Conservation (phyloP, 2,888 invertebrate species). For the Watsonalla binaria region DNA sequence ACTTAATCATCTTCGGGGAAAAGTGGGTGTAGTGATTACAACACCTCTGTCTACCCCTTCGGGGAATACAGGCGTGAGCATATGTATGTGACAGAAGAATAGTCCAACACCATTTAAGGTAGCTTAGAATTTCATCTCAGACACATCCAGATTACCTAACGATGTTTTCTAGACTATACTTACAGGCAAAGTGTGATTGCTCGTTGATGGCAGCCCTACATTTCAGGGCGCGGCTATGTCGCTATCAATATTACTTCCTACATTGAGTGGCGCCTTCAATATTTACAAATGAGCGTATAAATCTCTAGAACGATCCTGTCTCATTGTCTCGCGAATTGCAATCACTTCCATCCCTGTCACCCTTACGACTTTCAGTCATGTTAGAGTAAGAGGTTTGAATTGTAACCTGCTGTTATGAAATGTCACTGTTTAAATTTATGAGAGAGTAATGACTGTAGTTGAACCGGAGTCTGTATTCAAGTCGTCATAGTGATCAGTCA, state of each 20-base stretch:
- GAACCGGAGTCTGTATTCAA: conserved; percentile 12
- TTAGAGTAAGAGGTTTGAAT: conserved; percentile 15
- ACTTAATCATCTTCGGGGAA: no score
- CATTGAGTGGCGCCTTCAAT: conserved; percentile 76
- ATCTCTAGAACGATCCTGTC: conserved; percentile 58
- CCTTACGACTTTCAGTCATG: background rate
- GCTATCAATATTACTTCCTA: conserved; percentile 63
- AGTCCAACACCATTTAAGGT: no score
- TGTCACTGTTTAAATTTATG: conserved; percentile 46
- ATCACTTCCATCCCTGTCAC: conserved; percentile 19
- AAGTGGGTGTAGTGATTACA: no score
- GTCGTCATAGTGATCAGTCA: conserved; percentile 16
- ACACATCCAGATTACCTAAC: no score
- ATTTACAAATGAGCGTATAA: conserved; percentile 74
- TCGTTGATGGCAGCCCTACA: conserved; percentile 41
- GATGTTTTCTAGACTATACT: no score
- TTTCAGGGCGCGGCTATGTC: conserved; percentile 52
- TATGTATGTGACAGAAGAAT: no score
- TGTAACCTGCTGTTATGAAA: conserved; percentile 29
- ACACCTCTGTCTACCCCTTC: no score
- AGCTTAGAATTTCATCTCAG: no score
- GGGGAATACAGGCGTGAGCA: no score
- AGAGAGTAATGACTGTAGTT: conserved; percentile 28
- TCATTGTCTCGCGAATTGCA: conserved; percentile 44
- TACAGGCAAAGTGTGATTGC: background rate